A percentile compares a stretch with the other conserved stretches of the same genome.
phyloP scores from a whole-genome alignment of 2,888 invertebrate species.

The Neuroscelio doddi region DNA sequence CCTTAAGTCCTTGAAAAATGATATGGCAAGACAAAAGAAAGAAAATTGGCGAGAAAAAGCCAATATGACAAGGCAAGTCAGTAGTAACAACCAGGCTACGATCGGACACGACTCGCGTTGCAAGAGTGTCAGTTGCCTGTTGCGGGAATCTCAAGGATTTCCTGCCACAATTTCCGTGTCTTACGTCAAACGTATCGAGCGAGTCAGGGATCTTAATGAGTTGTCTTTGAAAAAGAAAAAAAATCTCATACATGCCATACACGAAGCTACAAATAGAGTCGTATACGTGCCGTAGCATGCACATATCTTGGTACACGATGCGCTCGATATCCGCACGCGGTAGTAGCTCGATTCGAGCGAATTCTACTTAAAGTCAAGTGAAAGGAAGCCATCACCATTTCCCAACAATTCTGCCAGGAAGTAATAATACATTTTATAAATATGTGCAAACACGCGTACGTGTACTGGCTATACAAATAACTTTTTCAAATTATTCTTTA shows the following conservation, averaged over 20 bases:
- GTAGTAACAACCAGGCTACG: constrained; percentile 41
- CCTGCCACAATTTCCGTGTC: constrained; percentile 47
- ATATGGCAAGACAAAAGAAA: too few species aligned
- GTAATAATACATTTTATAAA: constrained; percentile 2
- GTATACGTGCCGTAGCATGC: neutral
- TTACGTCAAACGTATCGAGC: constrained; percentile 47
- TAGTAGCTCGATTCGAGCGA: constrained; percentile 41
- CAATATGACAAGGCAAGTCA: constrained; percentile 17
- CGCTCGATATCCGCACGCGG: constrained; percentile 41
- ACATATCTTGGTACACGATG: constrained; percentile 6
- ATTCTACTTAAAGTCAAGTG: constrained; percentile 45
- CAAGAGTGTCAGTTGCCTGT: constrained; percentile 49
- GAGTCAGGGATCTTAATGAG: constrained; percentile 38
- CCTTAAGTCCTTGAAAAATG: too few species aligned
- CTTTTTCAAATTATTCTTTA: too few species aligned
- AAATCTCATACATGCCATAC: neutral
- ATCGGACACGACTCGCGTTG: constrained; percentile 36
- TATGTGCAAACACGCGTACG: neutral
- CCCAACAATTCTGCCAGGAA: constrained; percentile 13
- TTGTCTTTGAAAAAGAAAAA: constrained; percentile 30
- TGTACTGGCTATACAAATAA: too few species aligned
- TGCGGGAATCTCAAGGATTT: constrained; percentile 47
- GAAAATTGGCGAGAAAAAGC: neutral
- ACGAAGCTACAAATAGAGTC: constrained; percentile 1
- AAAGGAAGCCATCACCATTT: constrained; percentile 17